Percentiles rank a stretch among this genome's conserved stretches.
Evolutionary conservation across 2,888 invertebrate genomes (phyloP).

Genomic region (Spatulosminthurus flaviceps): DNA sequence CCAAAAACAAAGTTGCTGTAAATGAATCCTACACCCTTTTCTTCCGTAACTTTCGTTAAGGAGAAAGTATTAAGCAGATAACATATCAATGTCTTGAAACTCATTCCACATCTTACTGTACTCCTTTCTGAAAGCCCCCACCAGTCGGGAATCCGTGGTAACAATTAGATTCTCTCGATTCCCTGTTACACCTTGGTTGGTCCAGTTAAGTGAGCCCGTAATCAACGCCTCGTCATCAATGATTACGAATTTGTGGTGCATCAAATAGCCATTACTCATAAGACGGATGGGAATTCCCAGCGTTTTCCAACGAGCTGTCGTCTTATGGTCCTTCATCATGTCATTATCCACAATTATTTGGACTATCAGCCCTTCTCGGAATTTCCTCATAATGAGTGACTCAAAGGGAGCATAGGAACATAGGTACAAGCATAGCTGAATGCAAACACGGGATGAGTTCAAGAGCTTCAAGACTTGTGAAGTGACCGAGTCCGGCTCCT

Average conservation of each 20-base stretch:
- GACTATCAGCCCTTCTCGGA: conserved; percentile 70
- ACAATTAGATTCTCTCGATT: conserved; percentile 68
- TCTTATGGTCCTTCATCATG: conserved; percentile 66
- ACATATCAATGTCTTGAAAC: not conserved
- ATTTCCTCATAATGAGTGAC: conserved; percentile 70
- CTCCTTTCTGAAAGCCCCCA: conserved; percentile 58
- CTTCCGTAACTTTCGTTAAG: no score
- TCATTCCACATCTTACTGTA: conserved; percentile 53
- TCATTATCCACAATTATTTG: conserved; percentile 75
- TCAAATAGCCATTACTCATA: conserved; percentile 65
- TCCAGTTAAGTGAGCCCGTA: conserved; percentile 70
- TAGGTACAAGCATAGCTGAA: conserved; percentile 78
- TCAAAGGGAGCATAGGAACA: conserved; percentile 72
- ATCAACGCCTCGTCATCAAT: conserved; percentile 67
- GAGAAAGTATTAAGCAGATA: no score
- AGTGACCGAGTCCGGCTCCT: conserved; percentile 32
- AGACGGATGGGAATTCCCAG: conserved; percentile 62
- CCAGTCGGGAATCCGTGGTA: conserved; percentile 65
- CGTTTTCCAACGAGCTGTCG: conserved; percentile 63
- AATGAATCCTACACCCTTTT: no score
- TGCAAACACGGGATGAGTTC: conserved; percentile 67
- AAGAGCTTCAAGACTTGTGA: conserved; percentile 65
- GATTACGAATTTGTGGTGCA: conserved; percentile 70
- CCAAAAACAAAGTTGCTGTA: no score
- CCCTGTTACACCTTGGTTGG: conserved; percentile 65